Percentiles rank a stretch among this genome's conserved stretches.
Evolutionary conservation across 2,113 vertebrate species (phyloP).

Genomic region (Sula dactylatra): DNA sequence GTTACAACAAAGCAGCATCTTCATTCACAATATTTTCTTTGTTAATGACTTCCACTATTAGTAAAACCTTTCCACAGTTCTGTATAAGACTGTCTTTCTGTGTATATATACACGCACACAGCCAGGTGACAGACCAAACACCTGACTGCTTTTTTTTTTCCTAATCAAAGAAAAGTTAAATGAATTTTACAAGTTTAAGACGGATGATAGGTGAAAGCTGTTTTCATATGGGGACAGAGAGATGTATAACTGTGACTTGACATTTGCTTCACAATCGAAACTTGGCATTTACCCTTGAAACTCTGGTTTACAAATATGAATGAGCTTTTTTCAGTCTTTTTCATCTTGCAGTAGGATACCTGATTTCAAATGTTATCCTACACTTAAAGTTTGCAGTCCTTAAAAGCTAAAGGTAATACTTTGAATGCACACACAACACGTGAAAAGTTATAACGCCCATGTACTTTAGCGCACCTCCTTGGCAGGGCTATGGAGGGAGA

Average conservation of each 20-base stretch:
- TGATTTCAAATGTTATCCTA: neutral
- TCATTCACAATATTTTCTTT: constrained; percentile 38
- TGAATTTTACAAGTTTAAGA: neutral
- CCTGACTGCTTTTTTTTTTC: neutral
- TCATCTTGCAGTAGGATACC: neutral
- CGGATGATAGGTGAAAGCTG: neutral
- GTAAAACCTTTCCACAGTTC: neutral
- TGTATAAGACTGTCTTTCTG: neutral
- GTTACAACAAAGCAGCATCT: neutral
- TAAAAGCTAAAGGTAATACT: neutral
- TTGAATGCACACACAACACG: neutral
- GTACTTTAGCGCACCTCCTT: neutral
- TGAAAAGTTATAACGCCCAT: neutral
- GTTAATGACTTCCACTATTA: constrained; percentile 3
- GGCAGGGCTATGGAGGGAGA: rapidly evolving
- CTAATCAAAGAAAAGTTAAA: neutral
- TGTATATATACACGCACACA: rapidly evolving
- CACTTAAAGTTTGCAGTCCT: neutral
- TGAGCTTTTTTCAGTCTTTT: neutral
- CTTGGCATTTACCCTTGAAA: neutral
- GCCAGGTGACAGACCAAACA: neutral
- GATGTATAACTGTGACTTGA: neutral
- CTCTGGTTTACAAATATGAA: neutral
- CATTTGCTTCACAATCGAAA: neutral
- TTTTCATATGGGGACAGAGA: neutral